phyloP scores from a whole-genome alignment of 2,113 vertebrate genomes.

The Nerophis ophidion region DNA sequence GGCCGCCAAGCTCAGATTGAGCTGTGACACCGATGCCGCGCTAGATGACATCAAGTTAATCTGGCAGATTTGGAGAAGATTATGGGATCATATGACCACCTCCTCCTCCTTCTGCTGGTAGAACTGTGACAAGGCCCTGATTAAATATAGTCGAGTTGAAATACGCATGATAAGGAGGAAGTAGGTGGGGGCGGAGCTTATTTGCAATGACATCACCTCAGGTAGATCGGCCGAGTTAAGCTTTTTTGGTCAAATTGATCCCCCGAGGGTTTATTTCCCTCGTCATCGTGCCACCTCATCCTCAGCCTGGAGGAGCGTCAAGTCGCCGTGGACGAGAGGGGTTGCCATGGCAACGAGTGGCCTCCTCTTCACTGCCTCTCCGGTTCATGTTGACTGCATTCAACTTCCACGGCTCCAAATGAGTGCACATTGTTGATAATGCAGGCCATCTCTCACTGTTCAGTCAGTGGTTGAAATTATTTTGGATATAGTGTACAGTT shows the following conservation, averaged over 20 bases:
- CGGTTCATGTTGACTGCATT: constrained; percentile 35
- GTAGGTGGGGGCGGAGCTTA: not conserved
- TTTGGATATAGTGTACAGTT: too few species aligned
- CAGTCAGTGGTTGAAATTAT: too few species aligned
- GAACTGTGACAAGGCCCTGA: not conserved
- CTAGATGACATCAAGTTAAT: constrained; percentile 60
- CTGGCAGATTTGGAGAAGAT: constrained; percentile 61
- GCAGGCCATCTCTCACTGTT: too few species aligned
- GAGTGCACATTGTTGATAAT: too few species aligned
- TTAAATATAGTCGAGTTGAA: not conserved
- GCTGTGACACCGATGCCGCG: constrained; percentile 28
- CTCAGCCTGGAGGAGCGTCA: constrained; percentile 45
- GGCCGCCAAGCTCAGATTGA: constrained; percentile 33
- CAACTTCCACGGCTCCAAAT: constrained; percentile 26
- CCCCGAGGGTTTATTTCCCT: constrained; percentile 21
- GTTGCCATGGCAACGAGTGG: constrained; percentile 55
- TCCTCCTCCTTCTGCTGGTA: constrained; percentile 1
- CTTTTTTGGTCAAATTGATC: constrained; percentile 32
- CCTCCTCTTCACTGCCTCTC: constrained; percentile 39
- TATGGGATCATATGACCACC: constrained; percentile 43
- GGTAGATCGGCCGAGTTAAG: constrained; percentile 12
- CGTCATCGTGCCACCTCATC: constrained; percentile 39
- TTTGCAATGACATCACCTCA: not conserved
- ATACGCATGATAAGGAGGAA: not conserved
- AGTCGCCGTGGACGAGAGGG: constrained; percentile 47